A percentile compares a stretch with the other conserved stretches of the same genome.
phyloP scores from a whole-genome alignment of 2,797 vertebrate species.

The Tokudaia muenninki region DNA sequence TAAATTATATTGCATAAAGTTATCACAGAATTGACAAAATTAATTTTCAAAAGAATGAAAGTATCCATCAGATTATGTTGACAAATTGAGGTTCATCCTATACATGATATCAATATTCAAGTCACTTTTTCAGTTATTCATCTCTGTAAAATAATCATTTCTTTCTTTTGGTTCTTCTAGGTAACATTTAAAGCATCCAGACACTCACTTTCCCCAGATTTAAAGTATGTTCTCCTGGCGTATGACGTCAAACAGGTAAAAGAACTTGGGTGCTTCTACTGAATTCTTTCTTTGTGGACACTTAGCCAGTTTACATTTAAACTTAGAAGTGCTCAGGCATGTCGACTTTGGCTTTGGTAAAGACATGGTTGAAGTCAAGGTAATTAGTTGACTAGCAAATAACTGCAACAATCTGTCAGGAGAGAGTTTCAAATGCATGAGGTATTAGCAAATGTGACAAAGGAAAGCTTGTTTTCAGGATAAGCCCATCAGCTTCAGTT shows the following conservation, averaged over 20 bases:
- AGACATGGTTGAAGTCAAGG: neutral
- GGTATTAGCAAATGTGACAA: neutral
- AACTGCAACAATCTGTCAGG: neutral
- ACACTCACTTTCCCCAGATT: slow-evolving; percentile 96
- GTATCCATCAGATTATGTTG: neutral
- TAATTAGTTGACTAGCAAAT: neutral
- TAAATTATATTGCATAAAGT: neutral
- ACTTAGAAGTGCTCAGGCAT: neutral
- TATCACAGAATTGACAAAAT: neutral
- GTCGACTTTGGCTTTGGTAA: neutral
- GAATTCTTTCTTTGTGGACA: neutral
- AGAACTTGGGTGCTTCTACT: neutral
- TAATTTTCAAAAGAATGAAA: neutral
- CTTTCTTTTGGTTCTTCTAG: slow-evolving; percentile 85
- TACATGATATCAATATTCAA: neutral
- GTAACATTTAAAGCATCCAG: slow-evolving; percentile 97
- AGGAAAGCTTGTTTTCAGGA: neutral
- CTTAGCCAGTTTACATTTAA: neutral
- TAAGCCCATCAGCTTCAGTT: neutral
- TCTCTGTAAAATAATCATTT: neutral
- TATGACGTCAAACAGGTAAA: slow-evolving; percentile 97
- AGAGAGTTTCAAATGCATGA: neutral
- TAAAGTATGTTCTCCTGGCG: slow-evolving; percentile 96
- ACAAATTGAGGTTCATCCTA: neutral
- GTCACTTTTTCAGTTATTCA: neutral